Conservation (phyloP, 2,113 vertebrate genomes). For the Phrynosoma platyrhinos region DNA sequence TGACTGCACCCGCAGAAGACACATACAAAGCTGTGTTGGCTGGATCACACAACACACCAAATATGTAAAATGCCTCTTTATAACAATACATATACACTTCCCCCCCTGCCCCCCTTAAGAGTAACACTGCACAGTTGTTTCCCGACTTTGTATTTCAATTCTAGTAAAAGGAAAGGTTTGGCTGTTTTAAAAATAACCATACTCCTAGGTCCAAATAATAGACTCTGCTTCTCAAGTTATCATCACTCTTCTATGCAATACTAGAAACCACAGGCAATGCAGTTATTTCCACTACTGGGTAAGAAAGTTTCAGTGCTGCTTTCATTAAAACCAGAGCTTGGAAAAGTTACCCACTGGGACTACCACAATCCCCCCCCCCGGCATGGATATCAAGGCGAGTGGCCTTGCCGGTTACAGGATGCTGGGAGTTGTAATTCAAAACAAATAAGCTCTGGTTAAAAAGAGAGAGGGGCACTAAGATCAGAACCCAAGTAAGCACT, state of each 20-base stretch:
- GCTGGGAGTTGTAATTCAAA: no score
- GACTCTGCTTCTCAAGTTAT: background rate
- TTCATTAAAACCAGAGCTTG: no score
- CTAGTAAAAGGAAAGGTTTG: background rate
- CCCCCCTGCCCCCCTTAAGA: background rate
- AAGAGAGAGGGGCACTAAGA: no score
- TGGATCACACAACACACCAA: background rate
- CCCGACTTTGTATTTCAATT: background rate
- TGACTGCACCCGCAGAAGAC: background rate
- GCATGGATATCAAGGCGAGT: no score
- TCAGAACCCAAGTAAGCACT: no score
- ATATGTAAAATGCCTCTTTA: background rate
- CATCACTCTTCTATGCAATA: background rate
- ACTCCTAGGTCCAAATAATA: background rate
- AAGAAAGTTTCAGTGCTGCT: no score
- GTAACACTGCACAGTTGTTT: background rate
- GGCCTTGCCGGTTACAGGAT: no score
- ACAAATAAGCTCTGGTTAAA: no score
- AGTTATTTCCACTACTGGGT: no score
- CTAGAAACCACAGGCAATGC: background rate
- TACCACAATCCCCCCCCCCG: no score
- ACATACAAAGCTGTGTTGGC: background rate
- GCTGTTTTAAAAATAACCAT: background rate
- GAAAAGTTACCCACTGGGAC: no score
- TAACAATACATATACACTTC: no score